These are phyloP conservation scores for Phortica okadai DNA, from an alignment of 2,888 invertebrate genomes.

Conservation along the genomic window DNA sequence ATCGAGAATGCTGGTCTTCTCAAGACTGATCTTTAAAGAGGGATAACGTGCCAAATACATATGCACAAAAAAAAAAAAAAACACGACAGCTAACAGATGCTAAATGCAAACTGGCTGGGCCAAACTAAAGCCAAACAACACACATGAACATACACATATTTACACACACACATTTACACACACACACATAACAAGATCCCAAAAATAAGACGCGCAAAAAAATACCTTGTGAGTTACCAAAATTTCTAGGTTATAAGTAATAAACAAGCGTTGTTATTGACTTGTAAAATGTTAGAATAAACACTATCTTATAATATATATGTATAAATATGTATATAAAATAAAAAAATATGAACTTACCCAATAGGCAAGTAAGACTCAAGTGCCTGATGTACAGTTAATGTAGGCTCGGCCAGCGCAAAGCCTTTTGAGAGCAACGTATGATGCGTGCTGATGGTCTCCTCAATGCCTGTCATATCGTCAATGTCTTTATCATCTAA, in stretches of 20 bases:
- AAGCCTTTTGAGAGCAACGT: constrained; percentile 91
- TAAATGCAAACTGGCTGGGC: constrained; percentile 35
- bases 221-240: constrained; percentile 11
- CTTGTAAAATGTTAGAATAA: constrained; percentile 4
- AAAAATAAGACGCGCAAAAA: not conserved
- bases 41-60: constrained; percentile 16
- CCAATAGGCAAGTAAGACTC: constrained; percentile 91
- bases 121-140: not conserved
- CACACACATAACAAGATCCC: not conserved
- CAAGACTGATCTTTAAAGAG: constrained; percentile 82
- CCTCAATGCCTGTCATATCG: constrained; percentile 84
- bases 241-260: not conserved
- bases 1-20: constrained; percentile 89
- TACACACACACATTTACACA: no score
- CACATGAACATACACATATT: no score
- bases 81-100: constrained; percentile 61
- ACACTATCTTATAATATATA: not conserved
- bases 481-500: constrained; percentile 83
- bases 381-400: constrained; percentile 92
- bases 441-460: constrained; percentile 78
- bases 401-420: constrained; percentile 88
- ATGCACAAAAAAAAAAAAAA: constrained; percentile 30
- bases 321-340: constrained; percentile 30
- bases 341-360: constrained; percentile 77
- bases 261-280: not conserved